A percentile compares a stretch with the other conserved stretches of the same genome.
These are phyloP conservation scores for Charanyca ferruginea DNA, from an alignment of 2,888 invertebrate species.

Conservation along the genomic window DNA sequence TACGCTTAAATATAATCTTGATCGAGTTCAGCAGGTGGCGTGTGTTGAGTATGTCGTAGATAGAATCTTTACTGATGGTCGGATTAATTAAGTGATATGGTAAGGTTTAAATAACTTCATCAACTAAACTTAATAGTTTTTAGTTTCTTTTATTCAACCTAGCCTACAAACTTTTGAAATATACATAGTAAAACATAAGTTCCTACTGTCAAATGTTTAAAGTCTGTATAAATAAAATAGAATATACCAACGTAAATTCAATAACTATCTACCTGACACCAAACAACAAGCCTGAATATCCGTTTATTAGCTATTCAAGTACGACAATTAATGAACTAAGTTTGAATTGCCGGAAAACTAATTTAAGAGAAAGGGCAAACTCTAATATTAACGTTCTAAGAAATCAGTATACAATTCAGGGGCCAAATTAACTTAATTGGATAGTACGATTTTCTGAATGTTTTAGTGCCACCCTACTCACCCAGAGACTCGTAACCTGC, in stretches of 20 bases:
- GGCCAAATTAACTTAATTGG: conserved; percentile 65
- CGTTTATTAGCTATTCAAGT: conserved; percentile 51
- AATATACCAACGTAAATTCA: conserved; percentile 22
- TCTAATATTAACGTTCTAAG: conserved; percentile 59
- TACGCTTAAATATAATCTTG: conserved; percentile 11
- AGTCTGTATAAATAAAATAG: background rate
- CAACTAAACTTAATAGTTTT: too few relatives aligned
- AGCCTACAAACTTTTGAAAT: too few relatives aligned
- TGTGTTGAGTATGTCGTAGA: background rate
- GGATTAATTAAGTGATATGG: background rate
- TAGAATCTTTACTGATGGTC: background rate
- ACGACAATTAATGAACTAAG: conserved; percentile 53
- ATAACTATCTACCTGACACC: conserved; percentile 18
- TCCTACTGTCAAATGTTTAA: background rate
- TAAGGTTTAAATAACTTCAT: too few relatives aligned
- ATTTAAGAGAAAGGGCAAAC: conserved; percentile 56
- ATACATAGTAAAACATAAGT: background rate
- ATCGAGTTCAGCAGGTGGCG: background rate
- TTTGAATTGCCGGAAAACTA: conserved; percentile 53
- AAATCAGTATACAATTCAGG: conserved; percentile 64
- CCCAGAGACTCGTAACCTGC: conserved; percentile 59
- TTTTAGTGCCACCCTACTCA: conserved; percentile 49
- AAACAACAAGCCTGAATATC: conserved; percentile 31
- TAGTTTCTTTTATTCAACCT: too few relatives aligned
- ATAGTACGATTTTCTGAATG: conserved; percentile 59